phyloP scores from a whole-genome alignment of 2,888 invertebrate species.

The Amitus sp. region DNA sequence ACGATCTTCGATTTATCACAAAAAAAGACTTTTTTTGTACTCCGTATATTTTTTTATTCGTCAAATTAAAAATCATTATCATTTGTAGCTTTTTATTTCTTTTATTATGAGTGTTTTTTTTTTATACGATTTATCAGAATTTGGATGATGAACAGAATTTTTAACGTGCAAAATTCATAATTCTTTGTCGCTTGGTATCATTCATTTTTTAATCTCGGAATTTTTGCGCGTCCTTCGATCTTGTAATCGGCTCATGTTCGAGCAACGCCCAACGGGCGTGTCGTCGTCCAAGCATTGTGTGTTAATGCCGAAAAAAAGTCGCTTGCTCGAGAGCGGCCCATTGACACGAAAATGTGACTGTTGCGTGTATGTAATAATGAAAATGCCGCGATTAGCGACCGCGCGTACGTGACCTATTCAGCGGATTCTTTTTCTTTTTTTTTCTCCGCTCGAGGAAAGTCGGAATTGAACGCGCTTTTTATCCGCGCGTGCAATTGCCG shows the following conservation, averaged over 20 bases:
- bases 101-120: too few species aligned
- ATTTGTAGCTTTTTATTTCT: too few species aligned
- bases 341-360: not conserved
- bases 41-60: too few species aligned
- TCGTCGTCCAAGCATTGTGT: conserved; percentile 50
- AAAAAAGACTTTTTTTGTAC: too few species aligned
- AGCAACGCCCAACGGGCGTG: conserved; percentile 47
- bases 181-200: too few species aligned
- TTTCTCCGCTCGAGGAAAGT: not conserved
- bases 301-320: conserved; percentile 44
- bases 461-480: not conserved
- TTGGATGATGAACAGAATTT: too few species aligned
- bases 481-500: conserved; percentile 2
- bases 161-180: too few species aligned
- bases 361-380: not conserved
- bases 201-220: too few species aligned
- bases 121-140: too few species aligned
- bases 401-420: conserved; percentile 1
- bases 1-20: too few species aligned
- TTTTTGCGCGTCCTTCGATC: conserved; percentile 13
- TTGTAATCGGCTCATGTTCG: conserved; percentile 40
- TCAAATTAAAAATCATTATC: too few species aligned
- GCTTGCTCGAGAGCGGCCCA: conserved; percentile 12
- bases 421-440: not conserved
- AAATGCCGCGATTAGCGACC: conserved; percentile 5